Percentiles rank a stretch among this genome's conserved stretches.
Evolutionary conservation across 2,113 vertebrate genomes (phyloP).

Genomic region (Phoenicopterus ruber): DNA sequence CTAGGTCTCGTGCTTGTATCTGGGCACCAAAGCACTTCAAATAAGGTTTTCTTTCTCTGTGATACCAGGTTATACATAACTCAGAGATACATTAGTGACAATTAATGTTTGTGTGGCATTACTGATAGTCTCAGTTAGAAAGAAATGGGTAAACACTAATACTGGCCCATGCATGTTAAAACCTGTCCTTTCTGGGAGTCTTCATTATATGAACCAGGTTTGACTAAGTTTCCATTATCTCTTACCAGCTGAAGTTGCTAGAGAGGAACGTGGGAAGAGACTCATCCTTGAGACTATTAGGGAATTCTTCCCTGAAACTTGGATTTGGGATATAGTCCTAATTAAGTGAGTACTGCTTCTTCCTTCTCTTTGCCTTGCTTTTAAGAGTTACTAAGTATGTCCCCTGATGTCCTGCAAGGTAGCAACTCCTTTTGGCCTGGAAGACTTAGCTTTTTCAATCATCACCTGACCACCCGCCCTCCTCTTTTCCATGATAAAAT

Average conservation of each 20-base stretch:
- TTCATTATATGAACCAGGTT: not conserved
- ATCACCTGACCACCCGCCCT: not conserved
- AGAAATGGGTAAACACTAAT: not conserved
- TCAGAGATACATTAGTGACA: not conserved
- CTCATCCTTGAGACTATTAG: slow-evolving; percentile 59
- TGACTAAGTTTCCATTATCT: not conserved
- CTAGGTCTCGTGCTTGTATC: not conserved
- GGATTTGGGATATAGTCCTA: slow-evolving; percentile 82
- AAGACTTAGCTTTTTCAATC: not conserved
- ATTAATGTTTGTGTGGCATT: not conserved
- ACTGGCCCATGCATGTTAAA: not conserved
- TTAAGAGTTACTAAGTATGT: not conserved
- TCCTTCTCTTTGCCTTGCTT: not conserved
- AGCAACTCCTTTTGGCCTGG: not conserved
- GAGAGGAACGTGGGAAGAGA: not conserved
- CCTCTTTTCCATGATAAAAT: not conserved
- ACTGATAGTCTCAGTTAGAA: not conserved
- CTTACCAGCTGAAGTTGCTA: not conserved
- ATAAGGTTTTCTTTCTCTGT: not conserved
- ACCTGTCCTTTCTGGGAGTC: not conserved
- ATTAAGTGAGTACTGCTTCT: slow-evolving; percentile 73
- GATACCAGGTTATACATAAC: not conserved
- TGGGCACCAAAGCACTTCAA: not conserved
- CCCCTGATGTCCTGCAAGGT: not conserved
- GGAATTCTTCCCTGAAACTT: slow-evolving; percentile 82